phyloP scores from a whole-genome alignment of 2,797 vertebrate genomes.

The Pseudochirops corinnae region DNA sequence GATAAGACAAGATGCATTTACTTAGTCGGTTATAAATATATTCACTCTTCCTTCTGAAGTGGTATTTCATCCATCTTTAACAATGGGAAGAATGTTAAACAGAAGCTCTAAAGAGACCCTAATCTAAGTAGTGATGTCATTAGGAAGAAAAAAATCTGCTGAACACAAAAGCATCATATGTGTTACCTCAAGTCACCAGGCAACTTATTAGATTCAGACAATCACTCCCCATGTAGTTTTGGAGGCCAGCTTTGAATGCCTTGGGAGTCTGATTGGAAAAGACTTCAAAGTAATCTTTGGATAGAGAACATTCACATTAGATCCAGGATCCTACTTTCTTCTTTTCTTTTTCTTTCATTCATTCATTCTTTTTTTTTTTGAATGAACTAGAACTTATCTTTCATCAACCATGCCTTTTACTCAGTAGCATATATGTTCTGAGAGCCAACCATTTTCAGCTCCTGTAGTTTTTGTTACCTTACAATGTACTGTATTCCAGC shows the following conservation, averaged over 20 bases:
- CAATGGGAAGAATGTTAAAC: conserved; percentile 18
- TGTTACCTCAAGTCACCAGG: conserved; percentile 32
- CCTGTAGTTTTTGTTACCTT: neutral
- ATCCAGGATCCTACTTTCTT: neutral
- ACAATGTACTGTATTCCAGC: neutral
- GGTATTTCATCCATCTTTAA: neutral
- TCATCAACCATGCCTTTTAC: no score
- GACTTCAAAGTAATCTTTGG: neutral
- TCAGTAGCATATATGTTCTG: neutral
- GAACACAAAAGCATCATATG: neutral
- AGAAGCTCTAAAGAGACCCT: neutral
- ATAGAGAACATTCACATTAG: neutral
- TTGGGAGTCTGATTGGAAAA: neutral
- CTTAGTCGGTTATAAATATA: neutral
- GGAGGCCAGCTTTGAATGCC: neutral
- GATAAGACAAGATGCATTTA: neutral
- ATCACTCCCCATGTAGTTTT: neutral
- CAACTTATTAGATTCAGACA: neutral
- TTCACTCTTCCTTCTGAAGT: neutral
- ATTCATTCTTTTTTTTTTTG: no score
- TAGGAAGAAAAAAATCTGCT: neutral
- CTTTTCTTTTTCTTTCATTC: no score
- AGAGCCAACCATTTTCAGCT: neutral
- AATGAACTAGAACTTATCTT: neutral
- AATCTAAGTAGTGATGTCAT: neutral